Conservation (phyloP, 2,797 vertebrate species). For the Poecile montanus region DNA sequence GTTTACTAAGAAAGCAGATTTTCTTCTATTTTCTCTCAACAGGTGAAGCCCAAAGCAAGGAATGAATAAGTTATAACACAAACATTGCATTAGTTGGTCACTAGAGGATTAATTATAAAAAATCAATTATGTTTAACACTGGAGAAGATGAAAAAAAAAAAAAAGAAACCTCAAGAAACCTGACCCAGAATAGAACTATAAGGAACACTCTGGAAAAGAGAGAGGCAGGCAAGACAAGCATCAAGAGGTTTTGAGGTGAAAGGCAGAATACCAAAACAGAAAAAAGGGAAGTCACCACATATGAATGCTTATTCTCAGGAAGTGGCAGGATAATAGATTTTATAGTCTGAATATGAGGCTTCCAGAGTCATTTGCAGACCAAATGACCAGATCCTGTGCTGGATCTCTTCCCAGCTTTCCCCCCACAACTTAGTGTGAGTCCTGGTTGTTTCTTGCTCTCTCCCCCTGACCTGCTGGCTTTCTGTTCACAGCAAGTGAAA, state of each 20-base stretch:
- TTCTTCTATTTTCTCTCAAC: not conserved
- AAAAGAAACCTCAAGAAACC: not conserved
- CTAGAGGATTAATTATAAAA: not conserved
- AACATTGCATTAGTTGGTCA: not conserved
- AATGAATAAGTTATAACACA: not conserved
- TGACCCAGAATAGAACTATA: not conserved
- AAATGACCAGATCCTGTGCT: not conserved
- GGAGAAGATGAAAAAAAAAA: not conserved
- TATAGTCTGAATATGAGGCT: not conserved
- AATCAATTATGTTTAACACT: not conserved
- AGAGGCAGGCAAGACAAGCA: not conserved
- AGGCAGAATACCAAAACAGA: not conserved
- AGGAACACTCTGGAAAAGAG: not conserved
- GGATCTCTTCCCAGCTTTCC: not conserved
- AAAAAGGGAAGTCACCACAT: not conserved
- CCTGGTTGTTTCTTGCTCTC: not conserved
- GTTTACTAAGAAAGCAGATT: not conserved
- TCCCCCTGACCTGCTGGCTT: accelerated
- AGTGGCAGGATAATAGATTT: not conserved
- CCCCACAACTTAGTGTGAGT: not conserved
- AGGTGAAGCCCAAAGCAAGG: not conserved
- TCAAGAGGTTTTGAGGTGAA: not conserved
- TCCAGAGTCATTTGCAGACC: not conserved
- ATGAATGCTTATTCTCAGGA: not conserved
- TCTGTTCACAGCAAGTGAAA: not conserved